Conservation (phyloP, 2,888 invertebrate genomes). For the Caenorhabditis doughertyi region DNA sequence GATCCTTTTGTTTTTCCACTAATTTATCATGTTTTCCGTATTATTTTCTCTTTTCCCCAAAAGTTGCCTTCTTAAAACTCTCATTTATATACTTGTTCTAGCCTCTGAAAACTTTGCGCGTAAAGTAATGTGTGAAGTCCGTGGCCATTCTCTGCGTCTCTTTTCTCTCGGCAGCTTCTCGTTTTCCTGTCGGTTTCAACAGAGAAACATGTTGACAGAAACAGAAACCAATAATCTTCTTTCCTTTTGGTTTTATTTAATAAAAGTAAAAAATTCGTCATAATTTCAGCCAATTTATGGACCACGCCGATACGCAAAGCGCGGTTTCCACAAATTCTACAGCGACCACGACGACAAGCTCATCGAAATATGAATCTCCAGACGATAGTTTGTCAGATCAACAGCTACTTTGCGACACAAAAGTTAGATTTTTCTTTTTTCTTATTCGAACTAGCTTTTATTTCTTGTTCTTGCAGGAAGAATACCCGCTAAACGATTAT, state of each 20-base stretch:
- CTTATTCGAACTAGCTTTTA: background rate
- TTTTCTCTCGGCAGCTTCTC: background rate
- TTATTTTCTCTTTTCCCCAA: background rate
- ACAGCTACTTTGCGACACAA: conserved; percentile 32
- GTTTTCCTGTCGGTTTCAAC: background rate
- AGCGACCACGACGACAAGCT: conserved; percentile 49
- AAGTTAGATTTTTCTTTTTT: conserved; percentile 22
- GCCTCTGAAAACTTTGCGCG: conserved; percentile 12
- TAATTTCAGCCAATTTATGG: too few species aligned
- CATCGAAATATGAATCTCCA: conserved; percentile 47
- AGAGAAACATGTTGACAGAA: background rate
- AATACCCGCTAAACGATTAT: conserved; percentile 47
- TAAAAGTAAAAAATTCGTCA: background rate
- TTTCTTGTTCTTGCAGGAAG: conserved; percentile 22
- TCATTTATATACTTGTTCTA: background rate
- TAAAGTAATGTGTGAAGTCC: background rate
- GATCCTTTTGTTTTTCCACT: background rate
- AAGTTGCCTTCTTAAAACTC: background rate
- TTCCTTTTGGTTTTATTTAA: background rate
- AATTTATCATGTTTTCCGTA: background rate
- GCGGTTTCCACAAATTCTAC: conserved; percentile 47
- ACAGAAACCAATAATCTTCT: too few species aligned
- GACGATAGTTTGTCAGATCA: conserved; percentile 43
- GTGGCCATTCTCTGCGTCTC: background rate
- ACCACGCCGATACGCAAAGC: conserved; percentile 30